Base-by-base conservation (phyloP, 1,140 invertebrate genomes). In the Ceratoteleas bidentatus region DNA sequence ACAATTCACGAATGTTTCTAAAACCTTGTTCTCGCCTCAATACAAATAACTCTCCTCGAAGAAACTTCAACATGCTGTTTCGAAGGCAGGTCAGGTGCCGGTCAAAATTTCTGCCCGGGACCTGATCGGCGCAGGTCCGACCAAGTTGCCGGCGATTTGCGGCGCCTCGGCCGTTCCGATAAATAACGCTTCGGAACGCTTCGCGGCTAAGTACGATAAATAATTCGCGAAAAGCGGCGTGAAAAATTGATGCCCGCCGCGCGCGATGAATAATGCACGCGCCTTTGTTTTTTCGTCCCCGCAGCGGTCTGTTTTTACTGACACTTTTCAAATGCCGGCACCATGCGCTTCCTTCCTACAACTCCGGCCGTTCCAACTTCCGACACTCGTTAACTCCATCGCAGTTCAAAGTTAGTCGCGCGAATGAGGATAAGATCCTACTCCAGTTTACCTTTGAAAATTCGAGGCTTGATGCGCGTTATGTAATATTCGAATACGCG, bases 321-420 rank as follows among this genome's bases (percentile, higher is more conserved):
- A 49, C 43, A 57, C 32, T 60, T 40, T 60, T 57, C 49, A 11
- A 56, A 47, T 66, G 45, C 34, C 38, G 24, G 49, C 15, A 45
- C 36, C 54, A 24, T 49, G 13, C 54, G 52, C 14, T 73, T 66
- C 68, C 62, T 73, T 45, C 62, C 24, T 8, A 49, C 53, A 50
- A 60, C 47, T 68, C 49, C 10, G 53, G 14, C 45, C 33, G 45
- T 58, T 54, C 45, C 38, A 85, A 81, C 77, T 86, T 84, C 56
- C 65, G 52, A 49, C 56, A 43, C 49, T 83, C 61, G 70, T 84
- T 83, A 83, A 78, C 53, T 50, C 32, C 60, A 69, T 69, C 64
- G 34, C 65, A 56, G 65, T 77, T 69, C 50, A 62, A 69, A 79
- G 61, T 79, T 79, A 69, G 68, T 73, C 52, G 62, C 62, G 68